Conservation (phyloP, 2,113 vertebrate species). For the Rhinogobius similis region DNA sequence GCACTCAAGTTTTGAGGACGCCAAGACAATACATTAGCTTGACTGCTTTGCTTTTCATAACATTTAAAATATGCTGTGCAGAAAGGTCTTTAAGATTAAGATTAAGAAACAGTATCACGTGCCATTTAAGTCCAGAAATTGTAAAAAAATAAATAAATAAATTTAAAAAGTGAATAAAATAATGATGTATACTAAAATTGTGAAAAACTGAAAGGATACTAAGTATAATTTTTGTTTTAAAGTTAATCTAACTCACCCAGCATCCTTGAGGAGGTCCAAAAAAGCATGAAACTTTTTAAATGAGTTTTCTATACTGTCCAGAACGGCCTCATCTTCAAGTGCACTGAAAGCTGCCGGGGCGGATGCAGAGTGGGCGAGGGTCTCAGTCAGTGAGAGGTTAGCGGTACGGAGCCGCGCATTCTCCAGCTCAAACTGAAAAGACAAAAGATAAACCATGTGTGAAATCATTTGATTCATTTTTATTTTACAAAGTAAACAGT, state of each 20-base stretch:
- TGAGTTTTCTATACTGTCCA: conserved; percentile 91
- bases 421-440: conserved; percentile 84
- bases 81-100: too few species aligned
- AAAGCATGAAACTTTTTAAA: conserved; percentile 96
- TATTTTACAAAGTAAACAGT: too few species aligned
- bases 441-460: background rate
- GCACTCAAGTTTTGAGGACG: too few species aligned
- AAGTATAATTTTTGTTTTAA: too few species aligned
- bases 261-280: conserved; percentile 94
- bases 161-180: too few species aligned
- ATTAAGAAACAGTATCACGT: too few species aligned
- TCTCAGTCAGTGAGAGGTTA: conserved; percentile 85
- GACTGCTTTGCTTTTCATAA: background rate
- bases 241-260: conserved; percentile 80
- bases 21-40: background rate
- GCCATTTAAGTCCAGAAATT: too few species aligned
- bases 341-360: conserved; percentile 74
- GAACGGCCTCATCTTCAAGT: conserved; percentile 88
- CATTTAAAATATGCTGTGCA: too few species aligned
- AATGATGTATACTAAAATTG: background rate
- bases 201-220: background rate
- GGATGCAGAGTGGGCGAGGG: conserved; percentile 68
- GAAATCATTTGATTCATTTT: background rate
- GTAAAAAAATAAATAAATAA: too few species aligned
- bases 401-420: conserved; percentile 83